These are phyloP conservation scores for Eciton burchellii DNA, from an alignment of 1,140 invertebrate genomes.

Conservation along the genomic window DNA sequence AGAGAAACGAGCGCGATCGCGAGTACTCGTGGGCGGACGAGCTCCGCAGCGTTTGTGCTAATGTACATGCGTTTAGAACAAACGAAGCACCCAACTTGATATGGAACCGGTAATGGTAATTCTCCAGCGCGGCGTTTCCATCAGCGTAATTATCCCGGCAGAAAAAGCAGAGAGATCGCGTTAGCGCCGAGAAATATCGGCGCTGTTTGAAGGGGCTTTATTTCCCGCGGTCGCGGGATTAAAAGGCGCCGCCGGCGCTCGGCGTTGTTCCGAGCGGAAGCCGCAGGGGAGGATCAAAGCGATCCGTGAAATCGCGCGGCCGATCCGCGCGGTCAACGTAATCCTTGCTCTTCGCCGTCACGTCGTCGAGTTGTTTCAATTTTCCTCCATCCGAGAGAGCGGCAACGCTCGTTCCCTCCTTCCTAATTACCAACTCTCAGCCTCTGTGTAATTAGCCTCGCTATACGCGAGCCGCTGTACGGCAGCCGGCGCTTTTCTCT, in stretches of 20 bases:
- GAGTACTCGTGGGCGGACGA: too few species aligned
- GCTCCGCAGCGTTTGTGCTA: conserved; percentile 42
- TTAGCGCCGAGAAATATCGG: not conserved
- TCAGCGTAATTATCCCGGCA: conserved; percentile 22
- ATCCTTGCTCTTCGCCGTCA: conserved; percentile 16
- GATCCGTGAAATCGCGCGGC: conserved; percentile 59
- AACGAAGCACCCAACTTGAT: conserved; percentile 19
- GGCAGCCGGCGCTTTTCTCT: conserved; percentile 35
- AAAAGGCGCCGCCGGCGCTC: conserved; percentile 41
- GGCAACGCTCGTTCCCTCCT: conserved; percentile 43
- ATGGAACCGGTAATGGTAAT: conserved; percentile 6
- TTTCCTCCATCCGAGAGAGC: conserved; percentile 39
- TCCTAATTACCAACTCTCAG: conserved; percentile 60
- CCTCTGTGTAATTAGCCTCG: conserved; percentile 56
- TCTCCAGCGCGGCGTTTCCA: conserved; percentile 8
- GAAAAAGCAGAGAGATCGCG: conserved; percentile 10
- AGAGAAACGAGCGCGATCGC: not conserved
- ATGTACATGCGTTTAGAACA: conserved; percentile 28
- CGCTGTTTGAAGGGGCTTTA: conserved; percentile 14
- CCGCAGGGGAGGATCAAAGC: conserved; percentile 54
- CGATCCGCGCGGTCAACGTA: conserved; percentile 56
- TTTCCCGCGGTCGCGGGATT: conserved; percentile 41
- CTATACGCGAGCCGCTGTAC: not conserved
- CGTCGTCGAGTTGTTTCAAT: conserved; percentile 63
- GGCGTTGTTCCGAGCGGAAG: not conserved